Evolutionary conservation across 1,140 invertebrate genomes (phyloP).

Genomic region (Ceratosolen fusciceps): DNA sequence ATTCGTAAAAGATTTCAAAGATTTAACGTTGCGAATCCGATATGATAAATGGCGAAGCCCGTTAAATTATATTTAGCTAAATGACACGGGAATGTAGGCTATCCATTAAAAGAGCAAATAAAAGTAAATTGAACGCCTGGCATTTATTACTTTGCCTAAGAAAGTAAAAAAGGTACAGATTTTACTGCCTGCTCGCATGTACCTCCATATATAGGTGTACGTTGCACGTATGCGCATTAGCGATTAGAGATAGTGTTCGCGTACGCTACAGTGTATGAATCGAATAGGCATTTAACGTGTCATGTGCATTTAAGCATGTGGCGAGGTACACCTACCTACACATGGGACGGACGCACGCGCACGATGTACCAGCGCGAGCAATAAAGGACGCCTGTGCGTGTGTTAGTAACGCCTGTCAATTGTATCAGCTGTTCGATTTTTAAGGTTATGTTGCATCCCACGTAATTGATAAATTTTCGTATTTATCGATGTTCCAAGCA

Average conservation of each 20-base stretch:
- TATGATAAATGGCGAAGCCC: too few relatives aligned
- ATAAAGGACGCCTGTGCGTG: not conserved
- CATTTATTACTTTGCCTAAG: not conserved
- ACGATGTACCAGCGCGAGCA: not conserved
- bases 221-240: not conserved
- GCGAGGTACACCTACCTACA: too few relatives aligned
- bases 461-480: slow-evolving; percentile 48
- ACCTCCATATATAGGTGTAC: not conserved
- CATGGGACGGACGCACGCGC: not conserved
- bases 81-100: not conserved
- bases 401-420: slow-evolving; percentile 43
- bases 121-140: not conserved
- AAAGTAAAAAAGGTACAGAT: slow-evolving; percentile 15
- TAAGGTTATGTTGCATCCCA: slow-evolving; percentile 55
- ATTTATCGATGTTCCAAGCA: slow-evolving; percentile 42
- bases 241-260: too few relatives aligned
- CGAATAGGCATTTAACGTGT: too few relatives aligned
- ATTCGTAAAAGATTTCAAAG: too few relatives aligned
- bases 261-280: too few relatives aligned
- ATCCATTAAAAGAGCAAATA: not conserved
- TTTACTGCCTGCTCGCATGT: too few relatives aligned
- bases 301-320: too few relatives aligned
- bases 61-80: too few relatives aligned
- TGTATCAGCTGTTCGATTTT: slow-evolving; percentile 47
- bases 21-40: too few relatives aligned